phyloP scores from a whole-genome alignment of 2,888 invertebrate genomes.

The Microplitis deprimator region DNA sequence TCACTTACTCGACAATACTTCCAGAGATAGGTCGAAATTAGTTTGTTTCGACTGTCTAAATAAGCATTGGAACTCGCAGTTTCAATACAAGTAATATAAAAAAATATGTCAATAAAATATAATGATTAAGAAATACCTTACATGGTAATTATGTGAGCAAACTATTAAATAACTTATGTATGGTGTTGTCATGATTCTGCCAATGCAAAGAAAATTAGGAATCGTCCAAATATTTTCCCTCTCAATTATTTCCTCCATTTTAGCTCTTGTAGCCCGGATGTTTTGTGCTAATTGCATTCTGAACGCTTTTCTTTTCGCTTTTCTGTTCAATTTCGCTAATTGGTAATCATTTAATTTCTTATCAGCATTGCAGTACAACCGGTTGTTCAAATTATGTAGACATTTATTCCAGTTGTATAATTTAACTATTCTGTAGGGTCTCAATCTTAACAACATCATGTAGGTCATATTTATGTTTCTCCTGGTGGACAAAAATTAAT shows the following conservation, averaged over 20 bases:
- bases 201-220: slow-evolving; percentile 91
- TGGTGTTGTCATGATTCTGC: slow-evolving; percentile 89
- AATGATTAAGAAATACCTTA: slow-evolving; percentile 41
- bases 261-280: slow-evolving; percentile 73
- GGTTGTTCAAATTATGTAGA: slow-evolving; percentile 54
- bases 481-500: slow-evolving; percentile 6
- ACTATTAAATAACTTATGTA: slow-evolving; percentile 91
- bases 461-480: slow-evolving; percentile 59
- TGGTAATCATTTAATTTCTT: slow-evolving; percentile 51
- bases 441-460: slow-evolving; percentile 52
- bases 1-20: no score
- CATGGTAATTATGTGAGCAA: slow-evolving; percentile 80
- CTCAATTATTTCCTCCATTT: slow-evolving; percentile 83
- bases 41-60: no score
- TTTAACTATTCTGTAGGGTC: slow-evolving; percentile 50
- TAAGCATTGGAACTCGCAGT: no score
- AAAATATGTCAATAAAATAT: neutral
- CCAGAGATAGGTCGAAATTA: no score
- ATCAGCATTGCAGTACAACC: slow-evolving; percentile 56
- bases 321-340: slow-evolving; percentile 49
- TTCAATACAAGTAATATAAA: neutral
- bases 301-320: slow-evolving; percentile 55
- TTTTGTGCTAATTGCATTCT: slow-evolving; percentile 60
- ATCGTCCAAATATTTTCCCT: slow-evolving; percentile 93
- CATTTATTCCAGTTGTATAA: slow-evolving; percentile 59